Conservation (phyloP, 2,797 vertebrate species). For the Hippopotamyrus pictus region DNA sequence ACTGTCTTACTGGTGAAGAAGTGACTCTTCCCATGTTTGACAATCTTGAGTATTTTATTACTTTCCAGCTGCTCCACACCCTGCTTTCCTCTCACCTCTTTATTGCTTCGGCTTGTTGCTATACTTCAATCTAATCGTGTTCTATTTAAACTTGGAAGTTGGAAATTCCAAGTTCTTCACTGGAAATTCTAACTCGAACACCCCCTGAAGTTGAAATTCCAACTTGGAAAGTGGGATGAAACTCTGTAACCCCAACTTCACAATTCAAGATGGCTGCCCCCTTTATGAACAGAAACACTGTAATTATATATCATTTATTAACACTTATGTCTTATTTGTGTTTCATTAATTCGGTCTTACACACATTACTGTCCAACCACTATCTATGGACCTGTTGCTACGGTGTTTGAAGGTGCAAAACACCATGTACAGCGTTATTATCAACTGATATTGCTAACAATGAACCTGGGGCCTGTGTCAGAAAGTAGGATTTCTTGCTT, state of each 20-base stretch:
- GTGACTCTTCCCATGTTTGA: not conserved
- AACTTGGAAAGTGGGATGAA: not conserved
- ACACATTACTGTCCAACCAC: not conserved
- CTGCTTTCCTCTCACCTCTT: not conserved
- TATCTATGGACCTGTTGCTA: not conserved
- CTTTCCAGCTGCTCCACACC: not conserved
- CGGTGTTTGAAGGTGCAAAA: not conserved
- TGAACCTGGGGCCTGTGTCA: not conserved
- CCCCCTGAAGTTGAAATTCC: not conserved
- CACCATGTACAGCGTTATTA: not conserved
- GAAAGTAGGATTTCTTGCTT: not conserved
- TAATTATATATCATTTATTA: not conserved
- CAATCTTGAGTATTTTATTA: not conserved
- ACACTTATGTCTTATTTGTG: not conserved
- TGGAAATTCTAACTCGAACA: not conserved
- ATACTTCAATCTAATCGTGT: not conserved
- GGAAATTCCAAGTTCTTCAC: not conserved
- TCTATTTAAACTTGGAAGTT: not conserved
- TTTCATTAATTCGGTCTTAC: not conserved
- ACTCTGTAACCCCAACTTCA: not conserved
- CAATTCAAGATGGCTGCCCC: not conserved
- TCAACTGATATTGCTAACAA: not conserved
- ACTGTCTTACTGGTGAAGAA: not conserved
- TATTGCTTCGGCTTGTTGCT: not conserved
- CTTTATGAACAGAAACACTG: not conserved